A percentile compares a stretch with the other conserved stretches of the same genome.
phyloP scores from a whole-genome alignment of 2,888 invertebrate genomes.

The Griposia aprilina region DNA sequence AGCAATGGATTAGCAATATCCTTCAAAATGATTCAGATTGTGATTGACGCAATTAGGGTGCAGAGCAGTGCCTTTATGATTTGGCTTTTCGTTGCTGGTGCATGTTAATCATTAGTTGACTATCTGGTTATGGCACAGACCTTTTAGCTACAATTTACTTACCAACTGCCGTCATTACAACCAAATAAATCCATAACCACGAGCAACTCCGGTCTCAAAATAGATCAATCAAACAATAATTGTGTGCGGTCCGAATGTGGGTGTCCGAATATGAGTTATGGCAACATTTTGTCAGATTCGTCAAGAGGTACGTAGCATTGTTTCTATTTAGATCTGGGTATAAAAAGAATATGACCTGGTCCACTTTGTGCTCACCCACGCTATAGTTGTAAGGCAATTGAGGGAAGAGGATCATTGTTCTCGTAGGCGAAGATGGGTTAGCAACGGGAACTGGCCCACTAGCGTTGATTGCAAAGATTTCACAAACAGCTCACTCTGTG shows the following conservation, averaged over 20 bases:
- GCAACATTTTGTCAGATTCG: conserved; percentile 35
- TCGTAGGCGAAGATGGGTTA: conserved; percentile 51
- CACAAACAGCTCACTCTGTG: conserved; percentile 2
- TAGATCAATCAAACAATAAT: conserved; percentile 46
- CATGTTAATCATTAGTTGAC: background rate
- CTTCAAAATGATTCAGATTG: no score
- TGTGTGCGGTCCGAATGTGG: conserved; percentile 34
- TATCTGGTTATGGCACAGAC: background rate
- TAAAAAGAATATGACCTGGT: conserved; percentile 58
- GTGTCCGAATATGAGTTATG: conserved; percentile 34
- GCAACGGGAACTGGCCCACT: conserved; percentile 20
- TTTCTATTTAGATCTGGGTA: conserved; percentile 51
- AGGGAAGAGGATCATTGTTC: conserved; percentile 43
- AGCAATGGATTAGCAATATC: no score
- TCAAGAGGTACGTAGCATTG: conserved; percentile 22
- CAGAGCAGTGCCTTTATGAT: background rate
- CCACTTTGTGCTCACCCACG: conserved; percentile 52
- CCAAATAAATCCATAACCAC: conserved; percentile 12
- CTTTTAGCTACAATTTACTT: background rate
- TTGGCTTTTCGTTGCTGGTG: background rate
- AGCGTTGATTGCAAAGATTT: conserved; percentile 27
- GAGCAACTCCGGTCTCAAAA: conserved; percentile 14
- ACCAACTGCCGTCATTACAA: background rate
- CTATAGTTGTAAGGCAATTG: conserved; percentile 50
- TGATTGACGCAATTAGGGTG: background rate